phyloP scores from a whole-genome alignment of 2,888 invertebrate species.

The Druceiella hillmani region DNA sequence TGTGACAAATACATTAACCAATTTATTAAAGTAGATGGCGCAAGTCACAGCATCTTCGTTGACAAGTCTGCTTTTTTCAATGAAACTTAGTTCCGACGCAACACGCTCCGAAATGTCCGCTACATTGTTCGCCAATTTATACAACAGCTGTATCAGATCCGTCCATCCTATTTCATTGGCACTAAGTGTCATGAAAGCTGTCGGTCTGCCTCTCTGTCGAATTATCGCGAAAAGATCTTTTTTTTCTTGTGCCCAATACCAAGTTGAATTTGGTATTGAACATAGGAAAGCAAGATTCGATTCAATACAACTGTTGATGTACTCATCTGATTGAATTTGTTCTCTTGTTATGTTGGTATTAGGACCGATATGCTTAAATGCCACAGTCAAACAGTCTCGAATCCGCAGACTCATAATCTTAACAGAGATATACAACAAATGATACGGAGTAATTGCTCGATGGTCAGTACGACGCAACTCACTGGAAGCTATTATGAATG shows the following conservation, averaged over 20 bases:
- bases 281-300: slow-evolving; percentile 30
- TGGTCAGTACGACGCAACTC: slow-evolving; percentile 28
- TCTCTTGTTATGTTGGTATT: slow-evolving; percentile 27
- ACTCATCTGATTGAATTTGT: slow-evolving; percentile 27
- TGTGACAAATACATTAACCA: too few species aligned
- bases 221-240: slow-evolving; percentile 35
- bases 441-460: slow-evolving; percentile 27
- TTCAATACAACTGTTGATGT: slow-evolving; percentile 28
- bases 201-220: too few species aligned
- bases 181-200: too few species aligned
- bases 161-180: too few species aligned
- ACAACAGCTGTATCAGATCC: too few species aligned
- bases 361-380: slow-evolving; percentile 27
- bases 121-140: too few species aligned
- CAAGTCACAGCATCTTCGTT: too few species aligned
- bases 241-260: slow-evolving; percentile 32
- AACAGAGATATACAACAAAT: slow-evolving; percentile 28
- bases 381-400: slow-evolving; percentile 10
- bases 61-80: too few species aligned
- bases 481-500: too few species aligned
- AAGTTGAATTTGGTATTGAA: slow-evolving; percentile 31
- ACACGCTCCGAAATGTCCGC: too few species aligned
- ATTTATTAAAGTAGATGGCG: too few species aligned
- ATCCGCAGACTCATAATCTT: slow-evolving; percentile 24
- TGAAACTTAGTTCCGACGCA: too few species aligned